Evolutionary conservation across 2,113 vertebrate species (phyloP).

Genomic region (Oncorhynchus clarkii): DNA sequence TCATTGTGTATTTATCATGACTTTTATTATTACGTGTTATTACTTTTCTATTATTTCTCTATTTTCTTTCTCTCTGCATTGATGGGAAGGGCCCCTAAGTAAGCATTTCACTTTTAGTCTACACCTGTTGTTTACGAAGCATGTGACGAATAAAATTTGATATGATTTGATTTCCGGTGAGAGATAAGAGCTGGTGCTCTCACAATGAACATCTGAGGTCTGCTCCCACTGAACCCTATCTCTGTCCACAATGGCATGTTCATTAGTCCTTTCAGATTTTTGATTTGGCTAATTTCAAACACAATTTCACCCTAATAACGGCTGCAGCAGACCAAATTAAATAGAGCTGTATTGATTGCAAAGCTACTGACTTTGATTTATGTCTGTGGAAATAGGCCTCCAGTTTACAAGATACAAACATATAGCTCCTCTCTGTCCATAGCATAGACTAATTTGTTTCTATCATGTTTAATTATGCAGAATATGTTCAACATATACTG

Average conservation of each 20-base stretch:
- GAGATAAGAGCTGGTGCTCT: constrained; percentile 55
- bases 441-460: background rate
- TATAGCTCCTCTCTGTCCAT: background rate
- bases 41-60: too few relatives aligned
- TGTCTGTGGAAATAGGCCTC: background rate
- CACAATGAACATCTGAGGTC: constrained; percentile 63
- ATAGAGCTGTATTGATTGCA: constrained; percentile 48
- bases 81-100: too few relatives aligned
- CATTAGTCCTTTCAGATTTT: constrained; percentile 40
- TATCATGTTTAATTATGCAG: background rate
- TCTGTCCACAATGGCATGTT: constrained; percentile 34
- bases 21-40: too few relatives aligned
- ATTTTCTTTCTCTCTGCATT: too few relatives aligned
- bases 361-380: constrained; percentile 42
- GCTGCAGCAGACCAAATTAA: constrained; percentile 43
- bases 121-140: too few relatives aligned
- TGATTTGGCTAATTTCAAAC: constrained; percentile 55
- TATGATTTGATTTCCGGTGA: constrained; percentile 38
- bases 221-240: constrained; percentile 63
- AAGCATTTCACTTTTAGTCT: too few relatives aligned
- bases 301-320: constrained; percentile 68
- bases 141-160: too few relatives aligned
- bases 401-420: background rate
- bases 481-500: background rate
- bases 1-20: too few relatives aligned